phyloP scores from a whole-genome alignment of 1,140 invertebrate genomes.

The Lethocerus indicus region DNA sequence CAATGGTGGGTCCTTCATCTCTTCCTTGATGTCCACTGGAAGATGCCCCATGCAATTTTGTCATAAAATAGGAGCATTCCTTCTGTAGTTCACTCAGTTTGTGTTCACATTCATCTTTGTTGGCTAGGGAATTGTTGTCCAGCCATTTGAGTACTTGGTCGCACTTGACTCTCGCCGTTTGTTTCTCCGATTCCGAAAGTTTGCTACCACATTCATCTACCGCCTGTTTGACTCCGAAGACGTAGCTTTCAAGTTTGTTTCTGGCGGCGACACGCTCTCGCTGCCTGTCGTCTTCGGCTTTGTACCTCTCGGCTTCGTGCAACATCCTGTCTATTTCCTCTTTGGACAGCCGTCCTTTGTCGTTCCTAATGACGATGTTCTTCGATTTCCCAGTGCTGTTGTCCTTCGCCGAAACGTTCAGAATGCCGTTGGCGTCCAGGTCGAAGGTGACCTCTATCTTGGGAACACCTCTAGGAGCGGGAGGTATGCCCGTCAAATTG shows the following conservation, averaged over 20 bases:
- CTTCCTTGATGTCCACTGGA: slow-evolving; percentile 6
- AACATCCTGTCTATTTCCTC: slow-evolving; percentile 89
- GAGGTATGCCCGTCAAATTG: slow-evolving; percentile 59
- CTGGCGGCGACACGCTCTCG: slow-evolving; percentile 36
- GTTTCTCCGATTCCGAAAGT: slow-evolving; percentile 23
- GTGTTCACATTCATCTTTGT: slow-evolving; percentile 27
- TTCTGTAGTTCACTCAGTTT: slow-evolving; percentile 27
- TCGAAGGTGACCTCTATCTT: slow-evolving; percentile 38
- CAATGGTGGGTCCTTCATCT: slow-evolving; percentile 10
- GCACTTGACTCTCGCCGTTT: slow-evolving; percentile 25
- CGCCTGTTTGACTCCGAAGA: slow-evolving; percentile 42
- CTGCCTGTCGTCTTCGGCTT: slow-evolving; percentile 33
- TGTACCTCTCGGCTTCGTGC: slow-evolving; percentile 41
- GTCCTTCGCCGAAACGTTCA: slow-evolving; percentile 39
- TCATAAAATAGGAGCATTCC: slow-evolving; percentile 30
- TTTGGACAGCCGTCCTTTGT: slow-evolving; percentile 78
- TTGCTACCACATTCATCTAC: slow-evolving; percentile 29
- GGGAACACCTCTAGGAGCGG: slow-evolving; percentile 64
- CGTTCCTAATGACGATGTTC: slow-evolving; percentile 48
- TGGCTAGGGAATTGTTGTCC: slow-evolving; percentile 32
- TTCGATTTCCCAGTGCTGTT: slow-evolving; percentile 50
- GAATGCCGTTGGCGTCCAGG: slow-evolving; percentile 48
- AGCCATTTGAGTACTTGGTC: no score
- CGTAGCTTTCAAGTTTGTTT: slow-evolving; percentile 50
- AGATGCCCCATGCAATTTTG: slow-evolving; percentile 25